phyloP scores from a whole-genome alignment of 1,140 invertebrate genomes.

The Saccostrea glomerata region DNA sequence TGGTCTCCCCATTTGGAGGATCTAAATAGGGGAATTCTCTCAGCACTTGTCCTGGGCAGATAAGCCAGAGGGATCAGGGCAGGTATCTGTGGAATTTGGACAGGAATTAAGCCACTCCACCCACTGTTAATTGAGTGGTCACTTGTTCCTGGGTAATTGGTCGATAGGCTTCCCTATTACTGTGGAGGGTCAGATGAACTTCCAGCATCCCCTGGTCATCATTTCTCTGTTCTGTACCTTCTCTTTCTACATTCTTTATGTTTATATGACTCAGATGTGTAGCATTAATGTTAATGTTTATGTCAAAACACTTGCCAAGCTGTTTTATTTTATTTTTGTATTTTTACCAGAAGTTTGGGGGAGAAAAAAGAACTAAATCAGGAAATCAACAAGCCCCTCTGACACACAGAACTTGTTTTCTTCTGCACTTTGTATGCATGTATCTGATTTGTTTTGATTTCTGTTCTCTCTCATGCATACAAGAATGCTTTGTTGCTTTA shows the following conservation, averaged over 20 bases:
- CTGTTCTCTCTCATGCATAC: neutral
- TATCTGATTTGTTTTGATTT: constrained; percentile 3
- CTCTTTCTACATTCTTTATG: neutral
- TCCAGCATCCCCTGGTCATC: neutral
- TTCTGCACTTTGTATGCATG: constrained; percentile 4
- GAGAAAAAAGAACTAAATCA: constrained; percentile 3
- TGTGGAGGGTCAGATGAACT: neutral
- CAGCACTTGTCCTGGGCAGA: constrained; percentile 34
- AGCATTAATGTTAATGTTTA: constrained; percentile 26
- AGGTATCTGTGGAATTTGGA: constrained; percentile 31
- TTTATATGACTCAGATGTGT: constrained; percentile 29
- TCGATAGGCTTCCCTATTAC: neutral
- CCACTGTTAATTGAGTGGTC: constrained; percentile 35
- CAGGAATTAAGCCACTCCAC: constrained; percentile 23
- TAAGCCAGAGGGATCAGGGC: constrained; percentile 26
- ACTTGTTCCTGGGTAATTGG: constrained; percentile 20
- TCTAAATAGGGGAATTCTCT: constrained; percentile 34
- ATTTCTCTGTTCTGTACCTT: neutral
- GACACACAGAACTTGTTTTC: neutral
- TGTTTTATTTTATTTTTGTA: neutral
- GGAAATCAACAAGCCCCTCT: constrained; percentile 18
- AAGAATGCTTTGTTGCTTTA: neutral
- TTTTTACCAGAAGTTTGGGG: neutral
- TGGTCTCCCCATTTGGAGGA: constrained; percentile 20
- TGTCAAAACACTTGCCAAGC: constrained; percentile 25